Evolutionary conservation across 2,113 vertebrate species (phyloP).

Genomic region (Gallinago media): DNA sequence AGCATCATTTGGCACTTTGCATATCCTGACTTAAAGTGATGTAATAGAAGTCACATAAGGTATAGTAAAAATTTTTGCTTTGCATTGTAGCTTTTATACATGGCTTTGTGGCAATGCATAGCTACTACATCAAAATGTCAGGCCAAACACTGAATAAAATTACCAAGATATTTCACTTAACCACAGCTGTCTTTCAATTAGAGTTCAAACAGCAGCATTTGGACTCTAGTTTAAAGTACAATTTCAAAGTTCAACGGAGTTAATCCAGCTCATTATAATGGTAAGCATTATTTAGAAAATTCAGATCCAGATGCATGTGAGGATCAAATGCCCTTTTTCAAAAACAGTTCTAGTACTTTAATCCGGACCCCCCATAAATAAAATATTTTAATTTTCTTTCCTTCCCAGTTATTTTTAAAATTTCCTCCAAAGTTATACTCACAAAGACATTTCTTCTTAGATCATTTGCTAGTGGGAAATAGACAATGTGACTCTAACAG

Average conservation of each 20-base stretch:
- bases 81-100: not conserved
- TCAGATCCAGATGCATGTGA: not conserved
- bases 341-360: not conserved
- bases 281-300: not conserved
- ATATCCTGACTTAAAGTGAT: not conserved
- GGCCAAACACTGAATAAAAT: not conserved
- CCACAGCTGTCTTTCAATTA: not conserved
- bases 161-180: not conserved
- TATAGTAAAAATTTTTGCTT: not conserved
- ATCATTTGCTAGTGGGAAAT: not conserved
- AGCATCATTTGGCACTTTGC: not conserved
- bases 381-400: not conserved
- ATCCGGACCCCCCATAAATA: not conserved
- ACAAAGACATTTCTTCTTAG: not conserved
- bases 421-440: not conserved
- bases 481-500: not conserved
- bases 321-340: not conserved
- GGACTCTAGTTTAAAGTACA: not conserved
- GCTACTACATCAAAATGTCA: not conserved
- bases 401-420: not conserved
- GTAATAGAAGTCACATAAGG: not conserved
- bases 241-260: not conserved
- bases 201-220: not conserved
- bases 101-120: not conserved
- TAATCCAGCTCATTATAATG: not conserved